Percentiles rank a stretch among this genome's conserved stretches.
Conservation (phyloP, 2,113 vertebrate genomes). For the Hippocampus abdominalis region DNA sequence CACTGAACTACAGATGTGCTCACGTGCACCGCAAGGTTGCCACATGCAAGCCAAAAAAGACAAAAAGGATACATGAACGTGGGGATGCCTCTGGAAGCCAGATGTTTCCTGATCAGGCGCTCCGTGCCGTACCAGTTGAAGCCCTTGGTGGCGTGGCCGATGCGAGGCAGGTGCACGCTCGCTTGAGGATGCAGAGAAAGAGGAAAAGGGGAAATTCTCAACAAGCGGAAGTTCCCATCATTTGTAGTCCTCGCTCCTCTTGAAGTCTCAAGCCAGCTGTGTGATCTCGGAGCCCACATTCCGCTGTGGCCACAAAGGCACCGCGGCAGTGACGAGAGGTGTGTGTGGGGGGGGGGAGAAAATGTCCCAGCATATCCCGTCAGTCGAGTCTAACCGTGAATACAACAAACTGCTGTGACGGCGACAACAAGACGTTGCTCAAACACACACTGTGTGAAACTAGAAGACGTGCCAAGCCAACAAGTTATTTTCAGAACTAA, state of each 20-base stretch:
- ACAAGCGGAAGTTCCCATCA: not conserved
- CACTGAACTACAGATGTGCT: not conserved
- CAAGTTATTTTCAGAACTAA: not conserved
- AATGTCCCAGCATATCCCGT: conserved; percentile 4
- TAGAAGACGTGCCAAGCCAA: not conserved
- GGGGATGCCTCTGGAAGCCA: conserved; percentile 79
- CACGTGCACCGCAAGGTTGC: not conserved
- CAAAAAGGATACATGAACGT: conserved; percentile 85
- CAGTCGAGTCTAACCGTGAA: conserved; percentile 21
- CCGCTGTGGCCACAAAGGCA: not conserved
- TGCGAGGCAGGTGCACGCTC: conserved; percentile 89
- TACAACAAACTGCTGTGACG: not conserved
- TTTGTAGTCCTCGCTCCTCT: not conserved
- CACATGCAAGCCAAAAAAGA: too few relatives aligned
- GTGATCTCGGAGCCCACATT: not conserved
- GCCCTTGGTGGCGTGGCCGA: conserved; percentile 83
- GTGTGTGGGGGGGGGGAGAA: not conserved
- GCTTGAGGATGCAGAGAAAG: conserved; percentile 60
- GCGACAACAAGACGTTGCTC: not conserved
- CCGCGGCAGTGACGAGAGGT: not conserved
- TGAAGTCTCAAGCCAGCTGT: not conserved
- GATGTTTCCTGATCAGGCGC: conserved; percentile 84
- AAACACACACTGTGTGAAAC: not conserved
- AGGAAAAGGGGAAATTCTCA: not conserved
- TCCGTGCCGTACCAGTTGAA: conserved; percentile 98